Conservation (phyloP, 2,113 vertebrate genomes). For the Pituophis catenifer region DNA sequence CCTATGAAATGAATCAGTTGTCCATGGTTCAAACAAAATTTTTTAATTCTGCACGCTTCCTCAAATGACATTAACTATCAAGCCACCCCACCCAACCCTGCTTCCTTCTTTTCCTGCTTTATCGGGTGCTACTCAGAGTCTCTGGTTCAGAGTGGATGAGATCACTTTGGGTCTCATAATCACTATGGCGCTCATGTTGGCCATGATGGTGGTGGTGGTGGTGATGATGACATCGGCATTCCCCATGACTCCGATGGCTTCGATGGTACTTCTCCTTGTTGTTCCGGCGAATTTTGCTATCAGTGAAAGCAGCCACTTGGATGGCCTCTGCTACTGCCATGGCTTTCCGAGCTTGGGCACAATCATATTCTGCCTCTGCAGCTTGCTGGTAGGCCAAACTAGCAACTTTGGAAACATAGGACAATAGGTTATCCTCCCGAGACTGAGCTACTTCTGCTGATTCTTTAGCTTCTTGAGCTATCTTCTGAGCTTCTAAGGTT, state of each 20-base stretch:
- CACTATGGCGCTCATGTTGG: background rate
- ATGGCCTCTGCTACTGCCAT: background rate
- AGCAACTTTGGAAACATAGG: conserved; percentile 18
- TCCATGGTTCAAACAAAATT: background rate
- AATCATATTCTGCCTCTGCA: conserved; percentile 6
- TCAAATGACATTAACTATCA: background rate
- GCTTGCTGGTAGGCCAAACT: conserved; percentile 22
- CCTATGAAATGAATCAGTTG: background rate
- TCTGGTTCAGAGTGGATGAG: background rate
- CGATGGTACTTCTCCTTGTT: conserved; percentile 2
- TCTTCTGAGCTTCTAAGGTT: conserved; percentile 14
- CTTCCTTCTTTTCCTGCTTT: background rate
- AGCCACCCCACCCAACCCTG: background rate
- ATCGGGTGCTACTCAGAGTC: conserved; percentile 25
- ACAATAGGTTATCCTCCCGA: conserved; percentile 8
- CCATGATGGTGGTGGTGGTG: background rate
- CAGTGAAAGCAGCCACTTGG: background rate
- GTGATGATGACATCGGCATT: background rate
- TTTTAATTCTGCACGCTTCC: conserved; percentile 5
- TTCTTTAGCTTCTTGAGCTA: background rate
- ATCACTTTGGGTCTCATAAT: background rate
- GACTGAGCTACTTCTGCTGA: background rate
- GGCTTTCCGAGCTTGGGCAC: conserved; percentile 7
- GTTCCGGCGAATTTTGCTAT: background rate
- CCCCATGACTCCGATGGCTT: background rate